Evolutionary conservation across 2,113 vertebrate species (phyloP), one percentile per base, ranked within the genome.

Genomic region (Ahaetulla prasina): DNA sequence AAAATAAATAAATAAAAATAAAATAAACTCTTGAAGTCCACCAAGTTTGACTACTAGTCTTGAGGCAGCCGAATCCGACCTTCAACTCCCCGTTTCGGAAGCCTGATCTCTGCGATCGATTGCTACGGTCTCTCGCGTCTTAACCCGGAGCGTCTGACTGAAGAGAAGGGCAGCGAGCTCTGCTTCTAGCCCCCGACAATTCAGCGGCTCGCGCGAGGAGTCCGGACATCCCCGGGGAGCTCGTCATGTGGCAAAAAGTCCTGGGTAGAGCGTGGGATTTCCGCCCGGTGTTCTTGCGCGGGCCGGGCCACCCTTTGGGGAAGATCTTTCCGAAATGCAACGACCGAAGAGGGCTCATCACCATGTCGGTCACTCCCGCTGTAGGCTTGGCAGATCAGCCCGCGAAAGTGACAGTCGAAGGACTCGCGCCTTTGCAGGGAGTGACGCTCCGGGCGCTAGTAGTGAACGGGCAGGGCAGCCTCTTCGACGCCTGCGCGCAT

Each of bases 401-500:
- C 9, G 91, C 96, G 63, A 94, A 93, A 85, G 94, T 96, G 43
- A 89, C 94, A 45, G 96, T 96, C 25, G 27, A 30, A 57, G 97
- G 96, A 18, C 94, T 97, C 22, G 84, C 89, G 52, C 93, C 97
- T 2, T 89, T 92, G 18, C 93, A 96, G 92, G 30, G 49, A 89
- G 96, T 97, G 89, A 97, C 96, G 2, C 90, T 97, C 80, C 87
- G 95, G 93, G 96, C 96, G 0, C 22, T 96, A 23, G 96, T 86
- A 11, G 68, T 43, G 47, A 95, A 94, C 25, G 94, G 94, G 35
- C 39, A 92, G 45, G 97, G 94, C n/a, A 94, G 91, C 90, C 94
- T 95, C 43, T 97, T 97, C 91, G 96, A 95, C 49, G 97, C 96
- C n/a, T 93, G 95, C n/a, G 96, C 96, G 18, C 95, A 96, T 52